phyloP scores from a whole-genome alignment of 2,888 invertebrate species.

The Pachydiplax longipennis region DNA sequence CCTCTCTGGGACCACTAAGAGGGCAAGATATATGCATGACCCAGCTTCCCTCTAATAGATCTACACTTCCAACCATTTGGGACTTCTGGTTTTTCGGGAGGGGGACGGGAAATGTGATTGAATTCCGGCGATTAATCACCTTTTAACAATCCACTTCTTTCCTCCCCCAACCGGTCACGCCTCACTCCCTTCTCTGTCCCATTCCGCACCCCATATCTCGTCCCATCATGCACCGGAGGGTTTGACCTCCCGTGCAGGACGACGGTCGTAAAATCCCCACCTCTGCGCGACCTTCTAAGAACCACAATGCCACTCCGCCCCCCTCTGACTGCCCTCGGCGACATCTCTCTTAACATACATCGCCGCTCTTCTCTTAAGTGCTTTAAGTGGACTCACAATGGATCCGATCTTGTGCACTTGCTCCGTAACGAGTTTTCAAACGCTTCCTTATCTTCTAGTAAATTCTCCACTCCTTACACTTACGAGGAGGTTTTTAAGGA shows the following conservation, averaged over 20 bases:
- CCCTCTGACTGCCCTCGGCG: neutral
- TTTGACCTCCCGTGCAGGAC: slow-evolving; percentile 49
- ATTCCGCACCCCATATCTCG: slow-evolving; percentile 54
- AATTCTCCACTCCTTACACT: too few relatives aligned
- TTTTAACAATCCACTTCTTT: slow-evolving; percentile 31
- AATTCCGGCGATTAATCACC: slow-evolving; percentile 39
- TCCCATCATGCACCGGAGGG: slow-evolving; percentile 55
- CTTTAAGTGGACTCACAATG: neutral
- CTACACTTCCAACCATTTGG: neutral
- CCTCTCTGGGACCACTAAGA: neutral
- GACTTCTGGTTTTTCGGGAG: neutral
- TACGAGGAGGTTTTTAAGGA: too few relatives aligned
- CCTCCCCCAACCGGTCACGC: neutral
- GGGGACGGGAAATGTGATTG: slow-evolving; percentile 9
- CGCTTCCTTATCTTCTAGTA: neutral
- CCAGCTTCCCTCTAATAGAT: neutral
- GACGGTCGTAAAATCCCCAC: neutral
- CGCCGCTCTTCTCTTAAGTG: neutral
- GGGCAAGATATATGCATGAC: neutral
- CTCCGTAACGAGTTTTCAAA: neutral
- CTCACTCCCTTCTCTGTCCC: neutral
- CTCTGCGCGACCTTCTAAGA: slow-evolving; percentile 48
- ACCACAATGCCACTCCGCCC: slow-evolving; percentile 46
- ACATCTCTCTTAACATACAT: neutral
- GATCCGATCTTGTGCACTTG: neutral